phyloP scores from a whole-genome alignment of 2,888 invertebrate genomes.

The Ochlodes sylvanus region DNA sequence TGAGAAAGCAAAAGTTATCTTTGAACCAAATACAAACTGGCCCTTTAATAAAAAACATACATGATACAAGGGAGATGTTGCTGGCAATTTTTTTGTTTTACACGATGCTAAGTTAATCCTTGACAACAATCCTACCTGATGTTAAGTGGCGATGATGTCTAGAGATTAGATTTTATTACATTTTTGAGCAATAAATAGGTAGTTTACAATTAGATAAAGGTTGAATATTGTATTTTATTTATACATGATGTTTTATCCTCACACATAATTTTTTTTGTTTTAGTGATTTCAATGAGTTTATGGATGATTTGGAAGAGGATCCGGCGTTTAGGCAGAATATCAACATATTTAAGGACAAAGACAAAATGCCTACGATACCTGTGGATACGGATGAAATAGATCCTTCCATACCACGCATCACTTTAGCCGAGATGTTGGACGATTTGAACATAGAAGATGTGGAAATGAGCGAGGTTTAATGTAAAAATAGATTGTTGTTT shows the following conservation, averaged over 20 bases:
- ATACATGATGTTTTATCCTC: background rate
- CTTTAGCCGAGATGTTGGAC: conserved; percentile 97
- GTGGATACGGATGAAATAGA: conserved; percentile 86
- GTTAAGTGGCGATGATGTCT: too few relatives aligned
- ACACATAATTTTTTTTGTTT: conserved; percentile 45
- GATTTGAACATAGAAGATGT: conserved; percentile 93
- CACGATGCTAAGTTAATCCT: too few relatives aligned
- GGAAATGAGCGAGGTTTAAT: conserved; percentile 88
- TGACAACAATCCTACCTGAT: too few relatives aligned
- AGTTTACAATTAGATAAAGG: background rate
- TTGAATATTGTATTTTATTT: background rate
- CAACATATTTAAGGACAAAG: conserved; percentile 93
- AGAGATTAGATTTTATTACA: too few relatives aligned
- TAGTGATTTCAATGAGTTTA: conserved; percentile 97
- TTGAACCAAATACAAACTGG: too few relatives aligned
- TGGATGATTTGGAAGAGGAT: conserved; percentile 99
- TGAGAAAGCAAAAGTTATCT: too few relatives aligned
- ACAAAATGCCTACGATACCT: conserved; percentile 75
- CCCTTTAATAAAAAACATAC: too few relatives aligned
- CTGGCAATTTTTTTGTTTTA: too few relatives aligned
- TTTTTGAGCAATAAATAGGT: background rate
- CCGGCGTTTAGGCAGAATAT: conserved; percentile 94
- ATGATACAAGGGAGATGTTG: too few relatives aligned
- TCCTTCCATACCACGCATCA: conserved; percentile 89
- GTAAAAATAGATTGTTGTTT: background rate